phyloP scores from a whole-genome alignment of 1,140 invertebrate species.

The Melitaea cinxia region DNA sequence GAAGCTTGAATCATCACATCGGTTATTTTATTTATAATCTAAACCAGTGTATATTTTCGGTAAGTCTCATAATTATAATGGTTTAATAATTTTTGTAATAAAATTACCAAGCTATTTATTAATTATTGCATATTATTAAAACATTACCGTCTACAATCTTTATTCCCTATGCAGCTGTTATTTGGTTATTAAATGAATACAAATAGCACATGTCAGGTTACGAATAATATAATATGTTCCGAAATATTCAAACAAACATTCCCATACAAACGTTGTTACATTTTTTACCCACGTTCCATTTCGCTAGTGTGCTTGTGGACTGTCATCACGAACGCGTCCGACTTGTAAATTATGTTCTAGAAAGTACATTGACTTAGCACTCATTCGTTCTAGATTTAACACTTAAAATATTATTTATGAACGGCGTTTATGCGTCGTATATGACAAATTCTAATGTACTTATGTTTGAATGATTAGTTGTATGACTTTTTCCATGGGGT shows the following conservation, averaged over 20 bases:
- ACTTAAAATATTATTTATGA: conserved; percentile 38
- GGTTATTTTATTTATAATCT: too few relatives aligned
- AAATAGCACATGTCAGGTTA: not conserved
- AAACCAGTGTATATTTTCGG: too few relatives aligned
- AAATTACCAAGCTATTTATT: too few relatives aligned
- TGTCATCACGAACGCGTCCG: conserved; percentile 40
- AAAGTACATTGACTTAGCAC: conserved; percentile 56
- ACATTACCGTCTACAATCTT: too few relatives aligned
- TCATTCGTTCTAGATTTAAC: conserved; percentile 35
- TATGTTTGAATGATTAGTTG: conserved; percentile 25
- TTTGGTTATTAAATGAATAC: too few relatives aligned
- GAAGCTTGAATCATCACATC: not conserved
- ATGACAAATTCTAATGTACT: conserved; percentile 35
- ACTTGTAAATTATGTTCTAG: conserved; percentile 54
- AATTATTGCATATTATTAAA: too few relatives aligned
- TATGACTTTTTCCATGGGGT: conserved; percentile 21
- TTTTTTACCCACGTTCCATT: conserved; percentile 19
- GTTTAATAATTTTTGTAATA: too few relatives aligned
- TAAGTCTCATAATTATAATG: too few relatives aligned
- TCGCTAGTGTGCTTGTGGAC: conserved; percentile 29
- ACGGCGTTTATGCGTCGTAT: conserved; percentile 25
- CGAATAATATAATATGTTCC: not conserved
- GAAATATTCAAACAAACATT: not conserved
- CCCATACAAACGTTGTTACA: not conserved
- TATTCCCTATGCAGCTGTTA: too few relatives aligned